Base-by-base conservation (phyloP, 1,140 invertebrate species). In the Drosophila melanica region DNA sequence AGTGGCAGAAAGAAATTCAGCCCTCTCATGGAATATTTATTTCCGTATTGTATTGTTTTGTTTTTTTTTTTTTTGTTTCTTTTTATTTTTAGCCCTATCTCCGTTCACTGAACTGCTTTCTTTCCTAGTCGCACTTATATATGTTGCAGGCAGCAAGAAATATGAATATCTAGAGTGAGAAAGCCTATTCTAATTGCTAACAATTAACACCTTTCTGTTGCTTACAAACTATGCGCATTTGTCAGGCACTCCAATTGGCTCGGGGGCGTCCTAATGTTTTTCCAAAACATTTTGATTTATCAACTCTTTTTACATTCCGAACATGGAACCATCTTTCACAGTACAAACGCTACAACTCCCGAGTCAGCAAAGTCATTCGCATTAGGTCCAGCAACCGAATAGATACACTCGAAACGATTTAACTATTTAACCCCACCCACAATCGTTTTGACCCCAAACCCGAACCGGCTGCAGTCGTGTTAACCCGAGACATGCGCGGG, bases 221-320 rank as follows among this genome's bases (percentile, higher is more conserved):
- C 27, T 42, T 62, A 35, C 33, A 62, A 66, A 55, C 27, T 37
- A 48, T 63, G 54, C 48, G 45, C 65, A 87, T 86, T 86, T 86
- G 82, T 86, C 82, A 70, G 77, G 37, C 45, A 18, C 41, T 33
- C 35, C 23, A 16, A 70, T 70, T 66, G 39, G 30, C 35, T 14
- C 41, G 63, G 45, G 50, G 67, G 72, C 67, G 76, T 60, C 30
- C 47, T 53, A 71, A 72, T 77, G 76, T 68, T 65, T 55, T 47
- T 14, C 54, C 27, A 27, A 70, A 78, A 82, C 75, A 79, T 87
- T 89, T 90, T 89, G 85, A 89, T 89, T 89, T 89, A 89, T 89
- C 85, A 90, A 89, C 80, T 89, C 85, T 89, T 85, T 89, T 89
- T 85, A 90, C 71, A 85, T 85, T 90, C 85, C 69, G 68, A 75